Base-by-base conservation (phyloP, 1,140 invertebrate genomes). In the Chymomyza costata region DNA sequence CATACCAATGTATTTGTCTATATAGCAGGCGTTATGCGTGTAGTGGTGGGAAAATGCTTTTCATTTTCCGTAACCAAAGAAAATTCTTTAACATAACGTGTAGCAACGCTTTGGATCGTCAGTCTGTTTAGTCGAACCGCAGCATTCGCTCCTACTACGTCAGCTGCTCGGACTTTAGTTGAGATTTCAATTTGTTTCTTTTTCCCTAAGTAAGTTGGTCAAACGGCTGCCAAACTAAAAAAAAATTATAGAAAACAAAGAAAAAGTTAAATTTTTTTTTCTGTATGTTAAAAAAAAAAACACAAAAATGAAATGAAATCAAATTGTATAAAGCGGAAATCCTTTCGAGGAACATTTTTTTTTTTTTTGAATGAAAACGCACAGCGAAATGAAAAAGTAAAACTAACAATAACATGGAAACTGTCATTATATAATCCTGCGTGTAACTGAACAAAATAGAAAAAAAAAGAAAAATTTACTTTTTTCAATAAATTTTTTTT, bases 51-150 rank as follows among this genome's bases (percentile, higher is more conserved):
- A 41, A 62, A 55, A 71, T 58, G 64, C 64, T 63, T 59, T 64
- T 63, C 60, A 64, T 78, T 78, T 78, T 80, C 71, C 73, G 73
- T 73, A 69, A 82, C 58, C 64, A 74, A 81, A 57, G 64, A 81
- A 84, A 84, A 84, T 82, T 84, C 82, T 84, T 84, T 82, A 84
- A 84, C 82, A 83, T 84, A 80, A 74, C 76, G 82, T 84, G 78
- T 76, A 81, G 82, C 80, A 84, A 71, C 82, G 69, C 71, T 65
- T 65, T 71, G 59, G 74, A 83, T 81, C 82, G 82, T 83, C 83
- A 85, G 83, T 85, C 83, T 83, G 83, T 85, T 85, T 85, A 85
- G 83, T 85, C 83, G 83, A 85, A 85, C 83, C 83, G 83, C 83
- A 85, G 83, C 83, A 85, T 85, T 85, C 83, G 83, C 83, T 85